Base-by-base conservation (phyloP, 2,888 invertebrate species). In the Metalampra italica region DNA sequence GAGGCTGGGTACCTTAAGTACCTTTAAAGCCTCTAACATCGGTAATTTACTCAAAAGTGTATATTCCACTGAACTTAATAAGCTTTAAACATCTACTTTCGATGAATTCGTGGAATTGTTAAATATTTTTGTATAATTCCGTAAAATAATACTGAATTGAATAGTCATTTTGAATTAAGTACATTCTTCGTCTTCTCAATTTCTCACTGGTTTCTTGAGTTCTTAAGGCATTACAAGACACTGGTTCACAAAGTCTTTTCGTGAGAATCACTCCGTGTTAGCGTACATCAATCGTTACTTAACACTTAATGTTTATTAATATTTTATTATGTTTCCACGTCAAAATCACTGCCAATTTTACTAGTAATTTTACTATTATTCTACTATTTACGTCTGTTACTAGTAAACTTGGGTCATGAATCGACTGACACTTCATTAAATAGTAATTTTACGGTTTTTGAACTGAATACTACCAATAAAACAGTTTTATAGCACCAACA, bases 261-360 rank as follows among this genome's bases (percentile, higher is more conserved):
- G 66, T 39, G 56, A 59, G 65, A 67, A 70, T 70, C 75, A 67
- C 77, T 72, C 65, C 70, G 66, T 77, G 79, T 83, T 82, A 83
- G 75, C 73, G 75, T 77, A 79, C 77, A 80, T 68, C 60, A 66
- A 75, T 78, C 72, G 71, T 82, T 73, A 75, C 78, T 78, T 77
- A 78, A 67, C 62, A 78, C 68, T 73, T 69, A 54, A 42, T 45
- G 12, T 45, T 43, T 38, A 52, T 71, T 72, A 67, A 70, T 78
- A 78, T 76, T 84, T 84, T 85, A 82, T 79, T 83, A 79, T 78
- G 70, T 72, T 73, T 75, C 60, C 76, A 75, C 66, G 68, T 73
- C 64, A 69, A 75, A 74, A 67, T 72, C 64, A 61, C 64, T 70
- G 70, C 67, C 80, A 75, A 78, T 74, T 75, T 75, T 71, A 79